Conservation (phyloP, 2,888 invertebrate species). For the Entomobrya multifasciata region DNA sequence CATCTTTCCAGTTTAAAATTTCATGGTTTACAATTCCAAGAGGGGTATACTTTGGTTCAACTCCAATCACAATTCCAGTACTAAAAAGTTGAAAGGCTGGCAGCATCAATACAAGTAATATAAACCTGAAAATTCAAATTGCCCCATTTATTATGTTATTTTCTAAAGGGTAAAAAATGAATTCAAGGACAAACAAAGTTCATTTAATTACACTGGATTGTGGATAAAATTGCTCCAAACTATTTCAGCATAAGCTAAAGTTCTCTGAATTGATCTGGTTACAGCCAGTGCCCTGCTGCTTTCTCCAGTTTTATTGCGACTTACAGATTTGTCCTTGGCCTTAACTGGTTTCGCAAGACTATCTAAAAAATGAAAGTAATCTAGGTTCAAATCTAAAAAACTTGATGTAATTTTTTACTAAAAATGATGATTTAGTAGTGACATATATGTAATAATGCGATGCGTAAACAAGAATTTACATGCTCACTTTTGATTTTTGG, state of each 20-base stretch:
- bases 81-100: constrained; percentile 44
- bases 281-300: neutral
- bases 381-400: too few species aligned
- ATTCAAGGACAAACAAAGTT: neutral
- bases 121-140: constrained; percentile 35
- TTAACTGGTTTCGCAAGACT: neutral
- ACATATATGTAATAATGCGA: neutral
- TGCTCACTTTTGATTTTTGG: neutral
- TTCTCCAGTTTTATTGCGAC: neutral
- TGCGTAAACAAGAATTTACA: neutral
- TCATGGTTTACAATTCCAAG: constrained; percentile 54
- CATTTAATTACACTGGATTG: constrained; percentile 34
- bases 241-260: constrained; percentile 16
- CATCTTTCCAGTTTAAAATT: constrained; percentile 33
- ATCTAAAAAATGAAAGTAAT: too few species aligned
- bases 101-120: constrained; percentile 8
- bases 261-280: neutral
- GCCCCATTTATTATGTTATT: neutral
- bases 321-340: neutral
- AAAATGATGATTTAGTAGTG: too few species aligned
- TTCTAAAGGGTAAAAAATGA: neutral
- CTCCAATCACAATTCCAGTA: constrained; percentile 19
- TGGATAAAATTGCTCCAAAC: constrained; percentile 44
- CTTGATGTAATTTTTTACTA: too few species aligned
- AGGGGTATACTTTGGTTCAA: constrained; percentile 36